Conservation (phyloP, 2,113 vertebrate genomes). For the Hylia prasina region DNA sequence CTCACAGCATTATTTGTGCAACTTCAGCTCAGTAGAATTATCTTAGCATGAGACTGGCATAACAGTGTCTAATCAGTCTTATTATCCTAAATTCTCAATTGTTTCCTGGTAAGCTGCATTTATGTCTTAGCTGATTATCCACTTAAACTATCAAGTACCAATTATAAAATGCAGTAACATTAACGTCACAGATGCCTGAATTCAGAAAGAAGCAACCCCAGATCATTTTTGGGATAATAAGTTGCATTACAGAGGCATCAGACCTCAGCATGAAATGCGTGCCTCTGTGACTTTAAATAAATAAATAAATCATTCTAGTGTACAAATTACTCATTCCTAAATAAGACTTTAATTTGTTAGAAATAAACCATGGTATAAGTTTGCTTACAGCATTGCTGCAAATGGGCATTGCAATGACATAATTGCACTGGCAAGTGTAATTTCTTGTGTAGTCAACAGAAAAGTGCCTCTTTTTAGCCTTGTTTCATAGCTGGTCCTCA, state of each 20-base stretch:
- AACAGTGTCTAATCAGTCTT: constrained; percentile 25
- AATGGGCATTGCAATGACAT: neutral
- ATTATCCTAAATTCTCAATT: constrained; percentile 65
- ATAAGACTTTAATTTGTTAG: neutral
- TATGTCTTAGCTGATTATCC: constrained; percentile 63
- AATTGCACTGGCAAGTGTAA: neutral
- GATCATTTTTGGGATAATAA: neutral
- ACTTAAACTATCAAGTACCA: constrained; percentile 60
- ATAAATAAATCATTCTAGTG: neutral
- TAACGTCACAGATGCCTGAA: constrained; percentile 18
- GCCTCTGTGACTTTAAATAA: neutral
- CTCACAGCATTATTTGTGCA: neutral
- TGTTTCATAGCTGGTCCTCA: neutral
- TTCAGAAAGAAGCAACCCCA: neutral
- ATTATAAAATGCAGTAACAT: constrained; percentile 57
- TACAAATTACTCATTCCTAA: neutral
- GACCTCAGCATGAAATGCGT: neutral
- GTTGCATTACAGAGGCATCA: neutral
- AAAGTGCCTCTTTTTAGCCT: neutral
- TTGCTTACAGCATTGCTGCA: neutral
- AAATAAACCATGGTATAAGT: neutral
- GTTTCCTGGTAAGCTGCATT: constrained; percentile 59
- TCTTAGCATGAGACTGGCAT: constrained; percentile 14
- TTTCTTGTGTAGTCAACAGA: neutral
- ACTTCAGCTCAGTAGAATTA: neutral